These are phyloP conservation scores for Spondyliosoma cantharus DNA, from an alignment of 2,797 vertebrate species.

Conservation along the genomic window DNA sequence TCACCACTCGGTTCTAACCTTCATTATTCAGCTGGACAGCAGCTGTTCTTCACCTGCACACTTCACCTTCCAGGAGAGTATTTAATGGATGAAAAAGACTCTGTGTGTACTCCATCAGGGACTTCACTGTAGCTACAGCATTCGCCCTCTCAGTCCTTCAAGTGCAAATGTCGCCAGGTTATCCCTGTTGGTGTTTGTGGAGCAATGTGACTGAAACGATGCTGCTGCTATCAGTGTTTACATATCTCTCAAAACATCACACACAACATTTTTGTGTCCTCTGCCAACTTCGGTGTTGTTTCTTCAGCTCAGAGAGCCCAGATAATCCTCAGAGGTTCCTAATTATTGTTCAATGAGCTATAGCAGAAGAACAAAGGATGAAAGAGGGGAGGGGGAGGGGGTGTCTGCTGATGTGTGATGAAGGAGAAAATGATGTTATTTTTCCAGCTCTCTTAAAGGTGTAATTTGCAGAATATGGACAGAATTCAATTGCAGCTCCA, in stretches of 20 bases:
- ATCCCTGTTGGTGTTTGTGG: conserved; percentile 9
- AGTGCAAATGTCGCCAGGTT: background rate
- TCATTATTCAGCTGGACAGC: background rate
- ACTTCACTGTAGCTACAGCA: background rate
- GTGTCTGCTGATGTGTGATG: conserved; percentile 22
- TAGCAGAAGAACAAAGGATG: conserved; percentile 26
- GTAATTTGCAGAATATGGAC: no score
- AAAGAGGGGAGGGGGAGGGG: conserved; percentile 9
- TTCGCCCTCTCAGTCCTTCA: conserved; percentile 9
- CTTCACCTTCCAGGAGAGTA: background rate
- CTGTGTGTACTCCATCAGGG: background rate
- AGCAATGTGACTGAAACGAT: background rate
- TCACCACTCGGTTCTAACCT: background rate
- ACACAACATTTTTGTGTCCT: conserved; percentile 10
- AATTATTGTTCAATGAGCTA: conserved; percentile 59
- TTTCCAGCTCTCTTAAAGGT: background rate
- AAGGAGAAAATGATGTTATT: conserved; percentile 25
- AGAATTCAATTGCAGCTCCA: no score
- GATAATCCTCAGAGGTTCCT: conserved; percentile 51
- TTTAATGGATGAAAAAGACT: background rate
- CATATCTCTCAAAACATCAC: conserved; percentile 9
- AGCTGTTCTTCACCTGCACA: background rate
- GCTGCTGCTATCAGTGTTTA: background rate
- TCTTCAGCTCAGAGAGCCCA: conserved; percentile 38
- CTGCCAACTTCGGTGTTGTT: conserved; percentile 56